Evolutionary conservation across 2,888 invertebrate genomes (phyloP), one percentile per base, ranked within the genome.

Genomic region (Ectemnius continuus): DNA sequence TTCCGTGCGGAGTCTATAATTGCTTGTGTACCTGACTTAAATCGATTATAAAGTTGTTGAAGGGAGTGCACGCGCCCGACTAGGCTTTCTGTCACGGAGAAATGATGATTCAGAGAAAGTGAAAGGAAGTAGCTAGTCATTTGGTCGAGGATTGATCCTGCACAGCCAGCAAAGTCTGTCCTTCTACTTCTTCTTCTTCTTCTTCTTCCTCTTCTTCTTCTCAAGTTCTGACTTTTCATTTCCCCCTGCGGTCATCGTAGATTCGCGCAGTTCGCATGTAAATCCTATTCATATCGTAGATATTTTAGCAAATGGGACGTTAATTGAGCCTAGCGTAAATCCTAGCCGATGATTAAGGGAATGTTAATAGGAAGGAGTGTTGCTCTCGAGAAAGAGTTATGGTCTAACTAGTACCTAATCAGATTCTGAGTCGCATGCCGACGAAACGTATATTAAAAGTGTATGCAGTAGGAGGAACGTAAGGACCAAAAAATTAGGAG

Each of bases 1-100:
- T 36, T 36, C 36, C 36, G 8, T 8, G 36, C 36, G 58, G 63
- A 71, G 58, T 26, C 23, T 61, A 60, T 73, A 71, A 72, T 58
- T 59, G 72, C 69, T 76, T 70, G 61, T 69, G 80, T 82, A 82
- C 80, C 80, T 82, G 82, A 82, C 64, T 61, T 69, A 69, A 67
- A 14, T 67, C 23, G 66, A 74, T 56, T 59, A 79, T 68, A 73
- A 59, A 61, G 36, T 61, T 48, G 61, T 13, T 56, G 61, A 78
- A 16, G 28, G 23, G 61, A 56, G 52, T 28, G 66, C 36, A 11
- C 36, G 36, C 36, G 36, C 36, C 36, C 11, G 36, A 11, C 36
- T 11, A 36, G 36, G 11, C 36, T 36, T 36, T 36, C 36, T 36
- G 36, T 11, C 36, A 36, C 36, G 36, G 36, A 36, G 36, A 36